A percentile compares a stretch with the other conserved stretches of the same genome.
Conservation (phyloP, 2,113 vertebrate species). For the Embiotoca jacksoni region DNA sequence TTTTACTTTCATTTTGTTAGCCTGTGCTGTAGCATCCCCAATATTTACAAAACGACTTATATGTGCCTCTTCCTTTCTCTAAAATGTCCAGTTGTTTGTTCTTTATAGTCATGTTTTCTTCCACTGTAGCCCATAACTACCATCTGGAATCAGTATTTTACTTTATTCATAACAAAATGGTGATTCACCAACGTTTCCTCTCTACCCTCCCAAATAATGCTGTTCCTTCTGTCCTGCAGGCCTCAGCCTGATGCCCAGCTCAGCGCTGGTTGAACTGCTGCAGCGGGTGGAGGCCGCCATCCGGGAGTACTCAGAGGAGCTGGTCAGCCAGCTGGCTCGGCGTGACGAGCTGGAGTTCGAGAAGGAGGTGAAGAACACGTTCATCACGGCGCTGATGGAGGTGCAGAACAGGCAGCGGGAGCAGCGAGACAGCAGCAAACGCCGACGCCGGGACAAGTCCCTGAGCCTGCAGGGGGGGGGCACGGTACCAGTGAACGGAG, state of each 20-base stretch:
- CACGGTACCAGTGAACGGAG: conserved; percentile 25
- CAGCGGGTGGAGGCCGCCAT: conserved; percentile 88
- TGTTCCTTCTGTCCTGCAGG: conserved; percentile 74
- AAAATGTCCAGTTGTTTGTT: too few species aligned
- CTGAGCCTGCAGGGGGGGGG: conserved; percentile 86
- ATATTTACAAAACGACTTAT: too few species aligned
- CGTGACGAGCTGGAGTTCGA: conserved; percentile 94
- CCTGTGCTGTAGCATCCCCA: too few species aligned
- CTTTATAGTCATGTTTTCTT: too few species aligned
- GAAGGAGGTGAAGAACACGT: conserved; percentile 96
- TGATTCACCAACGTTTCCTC: not conserved
- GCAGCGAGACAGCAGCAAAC: conserved; percentile 90
- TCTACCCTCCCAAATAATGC: too few species aligned
- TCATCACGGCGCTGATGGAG: conserved; percentile 93
- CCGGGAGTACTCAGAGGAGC: conserved; percentile 91
- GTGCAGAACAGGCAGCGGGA: conserved; percentile 96
- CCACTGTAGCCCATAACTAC: too few species aligned
- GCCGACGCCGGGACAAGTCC: conserved; percentile 89
- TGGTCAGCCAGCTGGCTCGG: conserved; percentile 91
- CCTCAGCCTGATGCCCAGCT: conserved; percentile 88
- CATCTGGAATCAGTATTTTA: too few species aligned
- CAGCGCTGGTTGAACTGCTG: conserved; percentile 86
- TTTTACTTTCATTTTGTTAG: too few species aligned
- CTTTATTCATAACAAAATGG: too few species aligned
- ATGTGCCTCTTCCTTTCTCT: too few species aligned